Evolutionary conservation across 2,797 vertebrate species (phyloP).

Genomic region (Tauraco hartlaubi): DNA sequence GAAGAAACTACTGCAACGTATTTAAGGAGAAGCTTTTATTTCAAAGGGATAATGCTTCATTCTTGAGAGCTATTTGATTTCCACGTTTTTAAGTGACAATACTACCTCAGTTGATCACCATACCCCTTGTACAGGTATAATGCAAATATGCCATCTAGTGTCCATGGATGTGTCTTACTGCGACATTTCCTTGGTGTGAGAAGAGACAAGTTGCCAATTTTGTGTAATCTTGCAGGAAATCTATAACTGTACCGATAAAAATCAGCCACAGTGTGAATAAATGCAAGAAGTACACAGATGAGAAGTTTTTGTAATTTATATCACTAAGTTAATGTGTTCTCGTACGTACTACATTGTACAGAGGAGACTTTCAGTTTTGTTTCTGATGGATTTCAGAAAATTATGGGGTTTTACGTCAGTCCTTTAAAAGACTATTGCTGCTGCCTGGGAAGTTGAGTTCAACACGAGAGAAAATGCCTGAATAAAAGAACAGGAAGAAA

Average conservation of each 20-base stretch:
- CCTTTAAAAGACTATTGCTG: not conserved
- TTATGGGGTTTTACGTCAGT: fast-evolving
- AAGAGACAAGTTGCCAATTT: not conserved
- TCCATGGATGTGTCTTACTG: not conserved
- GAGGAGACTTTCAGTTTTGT: not conserved
- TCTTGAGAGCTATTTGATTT: not conserved
- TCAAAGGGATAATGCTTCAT: not conserved
- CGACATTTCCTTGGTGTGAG: not conserved
- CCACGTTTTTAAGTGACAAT: not conserved
- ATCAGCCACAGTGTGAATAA: not conserved
- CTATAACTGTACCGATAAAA: not conserved
- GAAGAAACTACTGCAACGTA: not conserved
- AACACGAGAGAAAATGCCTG: not conserved
- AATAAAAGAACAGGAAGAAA: not conserved
- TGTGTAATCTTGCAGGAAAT: not conserved
- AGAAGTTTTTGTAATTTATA: not conserved
- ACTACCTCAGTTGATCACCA: not conserved
- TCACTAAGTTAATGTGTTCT: not conserved
- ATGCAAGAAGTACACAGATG: not conserved
- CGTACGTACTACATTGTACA: fast-evolving
- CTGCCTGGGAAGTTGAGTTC: not conserved
- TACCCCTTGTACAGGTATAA: not conserved
- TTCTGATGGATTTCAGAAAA: not conserved
- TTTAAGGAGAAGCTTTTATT: not conserved
- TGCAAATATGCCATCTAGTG: slow-evolving; percentile 70